Evolutionary conservation across 30 jellyfish, hydroid and myxozoan species (phyloP).

Genomic region (Nemopilema nomurai): DNA sequence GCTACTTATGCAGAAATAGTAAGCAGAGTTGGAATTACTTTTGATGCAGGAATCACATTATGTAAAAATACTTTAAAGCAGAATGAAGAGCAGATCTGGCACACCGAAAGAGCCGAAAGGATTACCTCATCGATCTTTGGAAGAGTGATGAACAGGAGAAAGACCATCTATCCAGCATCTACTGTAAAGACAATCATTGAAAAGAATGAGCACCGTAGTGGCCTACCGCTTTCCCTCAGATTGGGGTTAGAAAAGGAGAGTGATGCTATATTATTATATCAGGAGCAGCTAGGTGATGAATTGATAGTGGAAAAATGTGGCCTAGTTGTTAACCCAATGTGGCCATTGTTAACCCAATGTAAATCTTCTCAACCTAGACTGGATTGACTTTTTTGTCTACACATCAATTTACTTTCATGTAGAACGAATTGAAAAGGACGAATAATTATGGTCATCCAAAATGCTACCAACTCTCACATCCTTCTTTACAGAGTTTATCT

Average conservation of each 20-base stretch:
- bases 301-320: not conserved
- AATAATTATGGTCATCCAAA: slow-evolving; percentile 24
- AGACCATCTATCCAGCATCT: slow-evolving; percentile 40
- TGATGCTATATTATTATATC: not conserved
- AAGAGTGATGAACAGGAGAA: slow-evolving; percentile 44
- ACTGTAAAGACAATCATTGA: slow-evolving; percentile 5
- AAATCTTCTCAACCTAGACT: slow-evolving; percentile 20
- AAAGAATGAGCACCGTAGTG: slow-evolving; percentile 13
- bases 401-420: slow-evolving; percentile 32
- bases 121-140: slow-evolving; percentile 60
- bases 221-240: slow-evolving; percentile 9
- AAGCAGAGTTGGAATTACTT: slow-evolving; percentile 34
- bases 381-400: slow-evolving; percentile 65
- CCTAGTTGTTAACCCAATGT: not conserved
- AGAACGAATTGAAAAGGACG: slow-evolving; percentile 31
- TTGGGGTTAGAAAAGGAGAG: not conserved
- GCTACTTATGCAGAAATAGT: not conserved
- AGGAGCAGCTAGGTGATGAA: not conserved
- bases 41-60: slow-evolving; percentile 13
- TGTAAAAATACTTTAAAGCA: slow-evolving; percentile 15
- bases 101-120: slow-evolving; percentile 35
- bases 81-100: slow-evolving; percentile 34
- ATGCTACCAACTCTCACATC: slow-evolving; percentile 46
- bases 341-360: not conserved
- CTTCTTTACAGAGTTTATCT: slow-evolving; percentile 15